Base-by-base conservation (phyloP, 2,888 invertebrate species). In the Brachyptera risi region DNA sequence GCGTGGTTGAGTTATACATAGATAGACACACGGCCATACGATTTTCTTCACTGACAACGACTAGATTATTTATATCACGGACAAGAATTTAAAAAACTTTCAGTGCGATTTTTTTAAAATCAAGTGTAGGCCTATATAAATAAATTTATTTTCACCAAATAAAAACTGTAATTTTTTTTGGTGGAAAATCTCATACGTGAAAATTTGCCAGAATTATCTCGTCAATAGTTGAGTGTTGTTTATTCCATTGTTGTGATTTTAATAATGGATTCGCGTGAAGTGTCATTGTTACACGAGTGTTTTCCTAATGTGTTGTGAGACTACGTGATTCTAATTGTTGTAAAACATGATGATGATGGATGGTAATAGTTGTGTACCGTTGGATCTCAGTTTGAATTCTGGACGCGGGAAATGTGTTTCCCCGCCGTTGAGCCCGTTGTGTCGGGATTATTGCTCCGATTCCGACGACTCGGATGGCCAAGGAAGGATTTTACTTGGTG, bases 401-500 rank as follows among this genome's bases (percentile, higher is more conserved):
- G 68, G 66, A 54, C 65, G 69, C 50, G 65, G 50, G 27, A 60
- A 62, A 56, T 63, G 56, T 23, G 58, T 58, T 71, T 73, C 63
- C 73, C 66, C 68, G 75, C 70, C 71, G 73, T 63, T 69, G 75
- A 72, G 66, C 67, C 69, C 77, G 72, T 63, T 73, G 15, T 56
- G 40, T 72, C 59, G 67, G 61, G 86, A 88, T 76, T 89, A 88
- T 68, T 89, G 88, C 51, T 85, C 85, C 50, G 89, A 89, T 71
- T 89, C 90, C 63, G 91, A 91, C 68, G 92, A 91, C 75, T 89
- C 90, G 64, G 88, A 87, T 69, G 85, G 81, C 44, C 67, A 67
- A 19, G 59, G 44, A 65, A 68, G 63, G 66, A 67, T 42, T 68
- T 68, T 66, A 66, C 72, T 71, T 74, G 84, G 73, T 77, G 82